Base-by-base conservation (phyloP, 1,140 invertebrate species). In the Danaus melanippus region DNA sequence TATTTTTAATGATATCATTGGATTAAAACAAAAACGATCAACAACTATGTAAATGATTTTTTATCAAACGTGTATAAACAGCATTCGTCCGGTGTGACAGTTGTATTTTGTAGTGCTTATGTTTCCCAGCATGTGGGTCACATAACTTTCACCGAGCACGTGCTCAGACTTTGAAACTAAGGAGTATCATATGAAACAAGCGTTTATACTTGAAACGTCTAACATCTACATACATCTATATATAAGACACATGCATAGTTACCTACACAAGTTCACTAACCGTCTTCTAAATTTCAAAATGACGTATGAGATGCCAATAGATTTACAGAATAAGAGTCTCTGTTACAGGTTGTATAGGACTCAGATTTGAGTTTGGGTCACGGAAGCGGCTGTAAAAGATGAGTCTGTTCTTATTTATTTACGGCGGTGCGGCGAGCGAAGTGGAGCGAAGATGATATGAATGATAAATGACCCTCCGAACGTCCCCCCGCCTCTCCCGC, bases 391-490 rank as follows among this genome's bases (percentile, higher is more conserved):
- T 83, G 81, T 84, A 84, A 84, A 86, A 86, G 84, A 86, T 84
- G 84, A 82, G 76, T 80, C 79, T 86, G 84, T 86, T 84, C 84
- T 84, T 84, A 86, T 86, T 86, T 86, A 86, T 86, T 86, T 84
- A 86, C 80, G 80, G 72, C 79, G 82, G 79, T 82, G 84, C 80
- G 82, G 84, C 79, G 82, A 84, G 81, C 81, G 84, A 86, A 86
- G 81, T 86, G 82, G 84, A 86, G 82, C 84, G 80, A 85, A 86
- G 84, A 86, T 85, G 84, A 86, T 86, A 86, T 86, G 79, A 86
- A 86, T 86, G 82, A 86, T 86, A 86, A 86, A 86, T 86, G 84
- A 86, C 84, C 84, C 80, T 79, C 79, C 57, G 75, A 76, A 71
- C 66, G 66, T 60, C 64, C 66, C 62, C 61, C 64, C 60, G 60